phyloP scores from a whole-genome alignment of 1,140 invertebrate species.

The Macrobrachium nipponense region DNA sequence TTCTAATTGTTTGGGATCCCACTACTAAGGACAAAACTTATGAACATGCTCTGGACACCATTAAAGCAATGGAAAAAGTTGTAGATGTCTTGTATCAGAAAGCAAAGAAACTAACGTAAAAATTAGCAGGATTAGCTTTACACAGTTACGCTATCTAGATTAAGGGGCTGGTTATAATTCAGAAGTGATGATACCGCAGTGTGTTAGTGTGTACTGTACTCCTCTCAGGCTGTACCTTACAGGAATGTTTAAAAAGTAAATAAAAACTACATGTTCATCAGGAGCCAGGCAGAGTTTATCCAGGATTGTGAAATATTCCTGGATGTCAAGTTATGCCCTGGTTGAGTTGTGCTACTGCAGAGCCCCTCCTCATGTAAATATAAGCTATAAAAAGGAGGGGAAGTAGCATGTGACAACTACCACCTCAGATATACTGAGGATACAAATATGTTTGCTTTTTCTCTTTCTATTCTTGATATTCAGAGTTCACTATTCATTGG shows the following conservation, averaged over 20 bases:
- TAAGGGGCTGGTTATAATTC: slow-evolving; percentile 29
- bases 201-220: slow-evolving; percentile 27
- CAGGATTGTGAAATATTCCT: neutral
- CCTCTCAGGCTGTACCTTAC: slow-evolving; percentile 28
- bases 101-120: slow-evolving; percentile 96
- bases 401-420: slow-evolving; percentile 21
- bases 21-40: slow-evolving; percentile 96
- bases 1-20: slow-evolving; percentile 97
- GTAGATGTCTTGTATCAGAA: slow-evolving; percentile 98
- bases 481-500: no score
- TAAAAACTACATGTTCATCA: no score
- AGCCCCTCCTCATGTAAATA: slow-evolving; percentile 41
- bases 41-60: slow-evolving; percentile 94
- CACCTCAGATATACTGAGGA: slow-evolving; percentile 27
- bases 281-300: neutral
- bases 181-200: slow-evolving; percentile 11
- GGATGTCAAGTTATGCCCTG: neutral
- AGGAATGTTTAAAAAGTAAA: slow-evolving; percentile 25
- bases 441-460: slow-evolving; percentile 16
- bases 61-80: slow-evolving; percentile 99
- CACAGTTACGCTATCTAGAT: slow-evolving; percentile 33
- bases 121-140: slow-evolving; percentile 40
- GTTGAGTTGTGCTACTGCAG: neutral
- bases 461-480: slow-evolving; percentile 17
- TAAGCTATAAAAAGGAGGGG: slow-evolving; percentile 46